A percentile compares a stretch with the other conserved stretches of the same genome.
Evolutionary conservation across 2,797 vertebrate genomes (phyloP).

Genomic region (Crossoptilon crossoptilon): DNA sequence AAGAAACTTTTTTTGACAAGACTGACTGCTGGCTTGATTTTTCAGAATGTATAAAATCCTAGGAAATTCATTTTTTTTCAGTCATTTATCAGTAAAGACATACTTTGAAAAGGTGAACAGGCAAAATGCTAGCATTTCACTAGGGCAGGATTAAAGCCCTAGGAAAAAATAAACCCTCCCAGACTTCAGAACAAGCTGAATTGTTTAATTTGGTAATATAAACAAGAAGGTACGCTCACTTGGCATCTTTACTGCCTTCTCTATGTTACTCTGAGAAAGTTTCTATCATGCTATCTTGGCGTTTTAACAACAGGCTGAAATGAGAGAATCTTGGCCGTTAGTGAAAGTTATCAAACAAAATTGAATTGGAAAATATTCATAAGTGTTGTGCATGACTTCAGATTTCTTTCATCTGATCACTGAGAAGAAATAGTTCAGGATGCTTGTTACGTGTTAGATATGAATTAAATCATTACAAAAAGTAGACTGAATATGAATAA

Average conservation of each 20-base stretch:
- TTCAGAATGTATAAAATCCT: neutral
- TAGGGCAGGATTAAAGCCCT: neutral
- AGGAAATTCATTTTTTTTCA: neutral
- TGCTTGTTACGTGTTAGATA: neutral
- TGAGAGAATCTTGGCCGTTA: conserved; percentile 10
- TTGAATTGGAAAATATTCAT: conserved; percentile 44
- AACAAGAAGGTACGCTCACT: neutral
- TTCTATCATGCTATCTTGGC: neutral
- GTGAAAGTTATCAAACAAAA: conserved; percentile 37
- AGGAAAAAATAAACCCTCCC: fast-evolving
- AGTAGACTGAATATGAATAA: neutral
- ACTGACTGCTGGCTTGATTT: neutral
- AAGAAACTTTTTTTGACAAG: neutral
- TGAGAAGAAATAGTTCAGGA: conserved; percentile 6
- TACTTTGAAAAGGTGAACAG: neutral
- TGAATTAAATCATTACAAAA: conserved; percentile 2
- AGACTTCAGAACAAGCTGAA: neutral
- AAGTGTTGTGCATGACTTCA: conserved; percentile 10
- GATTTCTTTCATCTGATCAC: conserved; percentile 23
- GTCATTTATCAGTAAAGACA: neutral
- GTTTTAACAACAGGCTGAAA: conserved; percentile 25
- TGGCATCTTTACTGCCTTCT: conserved; percentile 13
- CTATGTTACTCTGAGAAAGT: neutral
- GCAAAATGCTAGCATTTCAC: neutral
- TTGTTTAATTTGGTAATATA: conserved; percentile 8